phyloP scores from a whole-genome alignment of 2,113 vertebrate species.

The Talpa occidentalis region DNA sequence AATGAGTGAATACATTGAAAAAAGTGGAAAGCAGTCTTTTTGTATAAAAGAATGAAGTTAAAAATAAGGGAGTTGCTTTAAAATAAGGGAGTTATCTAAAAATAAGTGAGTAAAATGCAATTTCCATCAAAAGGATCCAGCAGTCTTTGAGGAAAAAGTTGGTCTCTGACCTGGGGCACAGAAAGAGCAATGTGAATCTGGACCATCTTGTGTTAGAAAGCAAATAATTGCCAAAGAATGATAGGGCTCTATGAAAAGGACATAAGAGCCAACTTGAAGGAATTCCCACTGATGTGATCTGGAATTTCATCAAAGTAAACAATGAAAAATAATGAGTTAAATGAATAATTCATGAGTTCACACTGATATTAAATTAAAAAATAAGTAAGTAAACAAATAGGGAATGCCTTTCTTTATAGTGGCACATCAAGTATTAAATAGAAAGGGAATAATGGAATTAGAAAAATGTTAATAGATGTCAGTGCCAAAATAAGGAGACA shows the following conservation, averaged over 20 bases:
- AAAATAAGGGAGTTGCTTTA: not conserved
- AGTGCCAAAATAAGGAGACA: not conserved
- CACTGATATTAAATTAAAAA: constrained; percentile 4
- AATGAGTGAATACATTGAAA: not conserved
- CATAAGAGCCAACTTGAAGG: not conserved
- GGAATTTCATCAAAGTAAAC: not conserved
- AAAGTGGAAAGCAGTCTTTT: not conserved
- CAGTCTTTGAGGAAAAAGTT: not conserved
- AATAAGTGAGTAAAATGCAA: not conserved
- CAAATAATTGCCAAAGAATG: not conserved
- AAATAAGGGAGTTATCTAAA: not conserved
- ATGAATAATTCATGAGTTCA: not conserved
- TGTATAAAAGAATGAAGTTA: not conserved
- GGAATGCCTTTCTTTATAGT: not conserved
- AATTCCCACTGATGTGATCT: not conserved
- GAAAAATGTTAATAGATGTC: not conserved
- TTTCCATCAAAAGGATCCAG: not conserved
- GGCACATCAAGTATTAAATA: not conserved
- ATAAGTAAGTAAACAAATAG: not conserved
- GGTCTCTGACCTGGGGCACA: not conserved
- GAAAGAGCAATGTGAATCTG: not conserved
- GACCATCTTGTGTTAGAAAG: not conserved
- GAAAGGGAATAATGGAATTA: not conserved
- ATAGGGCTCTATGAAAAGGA: not conserved
- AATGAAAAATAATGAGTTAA: not conserved